phyloP scores from a whole-genome alignment of 2,888 invertebrate species.

The Synanthedon myopaeformis region DNA sequence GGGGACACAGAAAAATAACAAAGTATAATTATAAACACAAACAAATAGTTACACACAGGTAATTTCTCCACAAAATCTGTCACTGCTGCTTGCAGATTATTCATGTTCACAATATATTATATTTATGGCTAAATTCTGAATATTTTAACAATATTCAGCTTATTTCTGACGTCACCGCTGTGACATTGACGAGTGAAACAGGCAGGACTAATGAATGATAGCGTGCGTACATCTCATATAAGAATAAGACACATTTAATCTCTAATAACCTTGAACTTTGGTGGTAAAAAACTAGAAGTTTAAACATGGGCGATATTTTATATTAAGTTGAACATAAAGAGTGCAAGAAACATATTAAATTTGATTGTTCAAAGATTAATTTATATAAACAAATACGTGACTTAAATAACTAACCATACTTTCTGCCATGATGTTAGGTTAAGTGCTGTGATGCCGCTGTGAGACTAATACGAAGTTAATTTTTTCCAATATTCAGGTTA shows the following conservation, averaged over 20 bases:
- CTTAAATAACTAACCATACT: not conserved
- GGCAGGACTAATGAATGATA: not conserved
- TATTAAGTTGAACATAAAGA: too few relatives aligned
- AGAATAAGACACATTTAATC: too few relatives aligned
- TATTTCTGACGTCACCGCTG: not conserved
- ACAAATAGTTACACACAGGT: constrained; percentile 5
- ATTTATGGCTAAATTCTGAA: not conserved
- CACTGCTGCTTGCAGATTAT: constrained; percentile 34
- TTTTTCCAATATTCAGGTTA: too few relatives aligned
- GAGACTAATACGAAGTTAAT: not conserved
- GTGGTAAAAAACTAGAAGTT: not conserved
- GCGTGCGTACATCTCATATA: too few relatives aligned
- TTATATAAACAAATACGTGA: too few relatives aligned
- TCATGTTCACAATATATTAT: constrained; percentile 19
- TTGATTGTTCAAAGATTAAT: too few relatives aligned
- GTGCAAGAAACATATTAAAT: too few relatives aligned
- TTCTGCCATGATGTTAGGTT: not conserved
- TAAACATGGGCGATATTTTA: too few relatives aligned
- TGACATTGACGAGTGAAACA: not conserved
- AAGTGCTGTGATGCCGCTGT: too few relatives aligned
- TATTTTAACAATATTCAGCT: not conserved
- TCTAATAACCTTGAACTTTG: not conserved
- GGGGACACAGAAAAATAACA: not conserved
- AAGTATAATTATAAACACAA: not conserved
- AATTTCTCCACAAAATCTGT: constrained; percentile 28